Percentiles rank a stretch among this genome's conserved stretches.
These are phyloP conservation scores for Hydractinia symbiolongicarpus DNA, from an alignment of 30 jellyfish, hydroid and myxozoan genomes.

Conservation along the genomic window DNA sequence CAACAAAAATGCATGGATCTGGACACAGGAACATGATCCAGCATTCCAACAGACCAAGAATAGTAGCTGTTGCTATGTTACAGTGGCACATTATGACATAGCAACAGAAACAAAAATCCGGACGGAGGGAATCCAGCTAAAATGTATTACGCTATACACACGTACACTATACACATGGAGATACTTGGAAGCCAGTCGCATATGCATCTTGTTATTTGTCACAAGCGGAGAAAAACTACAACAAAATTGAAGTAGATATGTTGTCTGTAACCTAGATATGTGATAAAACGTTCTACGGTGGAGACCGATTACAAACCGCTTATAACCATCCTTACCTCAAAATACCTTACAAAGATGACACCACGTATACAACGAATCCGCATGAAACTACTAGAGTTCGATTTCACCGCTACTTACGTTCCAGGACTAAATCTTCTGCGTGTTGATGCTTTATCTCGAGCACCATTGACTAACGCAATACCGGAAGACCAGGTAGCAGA, in stretches of 20 bases:
- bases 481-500: too few species aligned
- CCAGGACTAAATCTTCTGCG: too few species aligned
- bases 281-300: background rate
- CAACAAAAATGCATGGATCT: conserved; percentile 21
- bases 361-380: too few species aligned
- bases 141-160: background rate
- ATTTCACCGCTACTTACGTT: too few species aligned
- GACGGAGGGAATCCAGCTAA: background rate
- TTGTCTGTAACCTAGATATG: background rate
- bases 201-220: background rate
- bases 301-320: background rate
- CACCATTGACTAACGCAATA: too few species aligned
- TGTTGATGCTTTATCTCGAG: too few species aligned
- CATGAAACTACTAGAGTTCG: too few species aligned
- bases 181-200: background rate
- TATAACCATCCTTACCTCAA: too few species aligned
- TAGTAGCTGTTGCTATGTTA: background rate
- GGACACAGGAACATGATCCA: background rate
- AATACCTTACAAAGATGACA: too few species aligned
- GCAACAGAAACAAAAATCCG: background rate
- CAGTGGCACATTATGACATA: conserved; percentile 33
- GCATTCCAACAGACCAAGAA: conserved; percentile 24
- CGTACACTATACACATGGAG: background rate
- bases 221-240: background rate
- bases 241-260: background rate